A percentile compares a stretch with the other conserved stretches of the same genome.
Conservation (phyloP, 2,797 vertebrate species). For the Hipposideros larvatus region DNA sequence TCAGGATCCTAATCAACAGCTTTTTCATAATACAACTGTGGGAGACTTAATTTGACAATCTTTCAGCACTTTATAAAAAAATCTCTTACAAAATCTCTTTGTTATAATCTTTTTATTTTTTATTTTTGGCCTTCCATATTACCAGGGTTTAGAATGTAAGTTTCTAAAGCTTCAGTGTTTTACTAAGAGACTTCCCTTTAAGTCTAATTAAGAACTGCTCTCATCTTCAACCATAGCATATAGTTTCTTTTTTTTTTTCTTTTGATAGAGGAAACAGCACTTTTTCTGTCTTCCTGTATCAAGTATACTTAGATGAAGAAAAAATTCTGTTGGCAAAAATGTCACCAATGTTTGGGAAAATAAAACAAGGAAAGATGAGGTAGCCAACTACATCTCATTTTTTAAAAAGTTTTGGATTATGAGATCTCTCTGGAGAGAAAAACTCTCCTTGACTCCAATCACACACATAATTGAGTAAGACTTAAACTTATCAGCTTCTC, state of each 20-base stretch:
- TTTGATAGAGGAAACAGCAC: not conserved
- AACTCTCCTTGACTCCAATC: not conserved
- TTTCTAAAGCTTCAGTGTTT: not conserved
- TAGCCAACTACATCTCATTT: not conserved
- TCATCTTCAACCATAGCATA: not conserved
- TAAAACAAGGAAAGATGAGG: not conserved
- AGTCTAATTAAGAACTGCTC: not conserved
- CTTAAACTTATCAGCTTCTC: not conserved
- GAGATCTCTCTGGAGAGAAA: not conserved
- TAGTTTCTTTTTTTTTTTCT: not conserved
- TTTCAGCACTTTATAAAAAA: not conserved
- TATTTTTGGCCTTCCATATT: not conserved
- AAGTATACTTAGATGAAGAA: not conserved
- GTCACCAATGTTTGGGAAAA: not conserved
- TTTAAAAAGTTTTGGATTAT: not conserved
- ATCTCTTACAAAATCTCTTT: not conserved
- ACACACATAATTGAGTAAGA: not conserved
- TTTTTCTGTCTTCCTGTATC: not conserved
- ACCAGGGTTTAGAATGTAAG: not conserved
- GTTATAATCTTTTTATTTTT: not conserved
- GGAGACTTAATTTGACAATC: not conserved
- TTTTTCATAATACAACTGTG: not conserved
- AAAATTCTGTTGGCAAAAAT: slow-evolving; percentile 19
- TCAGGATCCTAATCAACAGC: not conserved
- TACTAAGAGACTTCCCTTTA: not conserved